Conservation (phyloP, 2,888 invertebrate genomes). For the Alloplasta piceator region DNA sequence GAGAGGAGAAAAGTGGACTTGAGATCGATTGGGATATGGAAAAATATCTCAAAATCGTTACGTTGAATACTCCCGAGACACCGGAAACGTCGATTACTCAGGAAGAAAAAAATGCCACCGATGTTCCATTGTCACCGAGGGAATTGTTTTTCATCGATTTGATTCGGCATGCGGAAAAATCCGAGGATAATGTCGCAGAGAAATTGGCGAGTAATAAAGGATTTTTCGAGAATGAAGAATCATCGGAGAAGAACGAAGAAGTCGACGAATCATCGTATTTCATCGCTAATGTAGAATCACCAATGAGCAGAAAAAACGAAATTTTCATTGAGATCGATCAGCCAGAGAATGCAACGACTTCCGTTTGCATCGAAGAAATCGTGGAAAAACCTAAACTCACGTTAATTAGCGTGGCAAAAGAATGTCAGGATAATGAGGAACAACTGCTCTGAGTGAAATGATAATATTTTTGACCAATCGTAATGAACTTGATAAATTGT, state of each 20-base stretch:
- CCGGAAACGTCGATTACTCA: constrained; percentile 44
- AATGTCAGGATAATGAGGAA: background rate
- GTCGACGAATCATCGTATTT: constrained; percentile 66
- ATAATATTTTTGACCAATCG: background rate
- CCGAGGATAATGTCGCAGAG: background rate
- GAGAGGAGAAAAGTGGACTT: constrained; percentile 1
- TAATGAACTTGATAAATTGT: background rate
- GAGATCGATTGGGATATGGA: constrained; percentile 64
- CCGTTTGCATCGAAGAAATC: constrained; percentile 48
- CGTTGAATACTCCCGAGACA: constrained; percentile 66
- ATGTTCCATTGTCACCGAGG: constrained; percentile 79
- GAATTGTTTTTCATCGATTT: constrained; percentile 83
- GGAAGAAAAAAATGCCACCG: constrained; percentile 47
- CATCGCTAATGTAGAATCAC: constrained; percentile 70
- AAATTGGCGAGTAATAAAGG: background rate
- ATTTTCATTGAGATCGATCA: constrained; percentile 65
- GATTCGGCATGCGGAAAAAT: constrained; percentile 77
- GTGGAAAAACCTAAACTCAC: constrained; percentile 56
- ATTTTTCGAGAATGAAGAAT: constrained; percentile 24
- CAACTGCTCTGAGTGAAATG: background rate
- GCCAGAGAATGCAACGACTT: background rate
- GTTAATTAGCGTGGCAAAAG: constrained; percentile 24
- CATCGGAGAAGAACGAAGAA: background rate
- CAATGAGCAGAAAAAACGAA: constrained; percentile 66
- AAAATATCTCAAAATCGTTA: constrained; percentile 71